Conservation (phyloP, 1,140 invertebrate species). For the Elysia chlorotica region DNA sequence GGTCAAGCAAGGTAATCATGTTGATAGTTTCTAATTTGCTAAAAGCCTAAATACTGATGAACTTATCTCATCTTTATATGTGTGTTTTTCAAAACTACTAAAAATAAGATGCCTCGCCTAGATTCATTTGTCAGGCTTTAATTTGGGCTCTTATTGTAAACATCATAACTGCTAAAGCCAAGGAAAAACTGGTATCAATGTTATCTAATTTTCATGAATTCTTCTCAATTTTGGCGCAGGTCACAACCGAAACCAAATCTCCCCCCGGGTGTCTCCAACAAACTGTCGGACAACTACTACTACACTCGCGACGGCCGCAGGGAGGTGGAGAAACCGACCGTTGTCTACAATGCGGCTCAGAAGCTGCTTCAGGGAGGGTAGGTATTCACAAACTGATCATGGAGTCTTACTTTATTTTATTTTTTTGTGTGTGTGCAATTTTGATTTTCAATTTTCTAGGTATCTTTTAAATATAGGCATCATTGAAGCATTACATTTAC, state of each 20-base stretch:
- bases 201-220: background rate
- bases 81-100: background rate
- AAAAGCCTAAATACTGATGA: background rate
- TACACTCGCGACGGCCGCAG: slow-evolving; percentile 76
- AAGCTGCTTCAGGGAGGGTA: background rate
- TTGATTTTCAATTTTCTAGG: background rate
- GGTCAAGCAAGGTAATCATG: too few species aligned
- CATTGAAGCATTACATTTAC: background rate
- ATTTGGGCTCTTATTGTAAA: background rate
- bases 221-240: slow-evolving; percentile 49
- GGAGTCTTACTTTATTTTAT: too few species aligned
- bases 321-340: slow-evolving; percentile 71
- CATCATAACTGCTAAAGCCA: background rate
- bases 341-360: slow-evolving; percentile 1
- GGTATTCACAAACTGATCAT: background rate
- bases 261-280: slow-evolving; percentile 76
- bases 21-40: too few species aligned
- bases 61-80: background rate
- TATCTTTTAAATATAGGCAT: too few species aligned
- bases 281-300: slow-evolving; percentile 80
- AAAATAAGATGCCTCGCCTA: background rate
- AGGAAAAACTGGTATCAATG: background rate
- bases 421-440: background rate
- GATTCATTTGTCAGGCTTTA: background rate
- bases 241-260: slow-evolving; percentile 76